Conservation (phyloP, 2,888 invertebrate genomes). For the Drosophila hamatofila region DNA sequence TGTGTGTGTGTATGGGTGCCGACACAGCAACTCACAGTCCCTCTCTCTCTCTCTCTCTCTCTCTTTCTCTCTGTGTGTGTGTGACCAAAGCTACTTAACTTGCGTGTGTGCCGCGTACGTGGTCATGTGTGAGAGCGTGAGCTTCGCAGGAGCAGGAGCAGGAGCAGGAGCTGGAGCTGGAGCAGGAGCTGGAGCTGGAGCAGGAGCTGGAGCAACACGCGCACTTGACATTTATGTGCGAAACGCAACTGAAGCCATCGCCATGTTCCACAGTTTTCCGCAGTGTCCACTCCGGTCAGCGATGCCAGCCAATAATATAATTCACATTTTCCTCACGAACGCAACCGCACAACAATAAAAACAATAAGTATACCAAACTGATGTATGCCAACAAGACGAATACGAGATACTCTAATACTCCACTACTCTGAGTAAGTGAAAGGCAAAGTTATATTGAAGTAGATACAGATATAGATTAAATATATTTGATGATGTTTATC, state of each 20-base stretch:
- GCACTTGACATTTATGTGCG: conserved; percentile 78
- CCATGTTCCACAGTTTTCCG: conserved; percentile 6
- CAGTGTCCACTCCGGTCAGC: conserved; percentile 12
- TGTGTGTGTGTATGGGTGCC: background rate
- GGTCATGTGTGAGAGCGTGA: conserved; percentile 51
- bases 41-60: too few species aligned
- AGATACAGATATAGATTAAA: too few species aligned
- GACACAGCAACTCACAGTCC: background rate
- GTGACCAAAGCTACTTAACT: conserved; percentile 31
- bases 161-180: conserved; percentile 63
- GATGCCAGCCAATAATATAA: conserved; percentile 15
- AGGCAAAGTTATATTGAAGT: too few species aligned
- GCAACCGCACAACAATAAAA: conserved; percentile 30
- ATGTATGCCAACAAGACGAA: background rate
- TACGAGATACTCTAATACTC: background rate
- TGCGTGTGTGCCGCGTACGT: conserved; percentile 50
- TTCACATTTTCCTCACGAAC: conserved; percentile 69
- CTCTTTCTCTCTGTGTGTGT: background rate
- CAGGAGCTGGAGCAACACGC: conserved; percentile 67
- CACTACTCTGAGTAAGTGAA: too few species aligned
- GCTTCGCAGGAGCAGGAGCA: conserved; percentile 62
- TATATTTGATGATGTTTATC: too few species aligned
- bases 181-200: conserved; percentile 63
- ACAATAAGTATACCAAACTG: conserved; percentile 3
- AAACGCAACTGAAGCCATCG: conserved; percentile 58